phyloP scores from a whole-genome alignment of 23 tunicate species.

The Halocynthia aurantium region DNA sequence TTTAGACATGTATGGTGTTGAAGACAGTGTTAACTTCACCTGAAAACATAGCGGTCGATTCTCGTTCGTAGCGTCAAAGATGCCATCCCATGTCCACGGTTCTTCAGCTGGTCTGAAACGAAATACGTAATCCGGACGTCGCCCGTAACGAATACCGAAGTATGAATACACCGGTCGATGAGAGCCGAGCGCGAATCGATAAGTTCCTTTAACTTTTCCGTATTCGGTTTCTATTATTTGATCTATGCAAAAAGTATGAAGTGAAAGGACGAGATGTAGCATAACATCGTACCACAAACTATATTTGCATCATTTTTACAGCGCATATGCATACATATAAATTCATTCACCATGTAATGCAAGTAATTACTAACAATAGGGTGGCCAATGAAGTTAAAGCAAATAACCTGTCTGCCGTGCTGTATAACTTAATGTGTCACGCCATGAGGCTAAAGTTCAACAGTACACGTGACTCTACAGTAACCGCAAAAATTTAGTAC shows the following conservation, averaged over 20 bases:
- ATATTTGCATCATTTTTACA: too few relatives aligned
- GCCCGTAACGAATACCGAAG: conserved; percentile 76
- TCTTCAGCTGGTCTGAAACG: conserved; percentile 68
- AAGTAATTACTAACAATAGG: too few relatives aligned
- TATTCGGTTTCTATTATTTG: conserved; percentile 43
- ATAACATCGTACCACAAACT: too few relatives aligned
- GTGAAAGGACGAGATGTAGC: neutral
- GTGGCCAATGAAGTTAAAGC: too few relatives aligned
- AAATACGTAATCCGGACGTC: conserved; percentile 81
- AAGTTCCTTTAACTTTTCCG: conserved; percentile 65
- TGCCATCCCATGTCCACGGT: conserved; percentile 84
- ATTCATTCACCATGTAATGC: too few relatives aligned
- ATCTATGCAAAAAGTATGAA: conserved; percentile 15
- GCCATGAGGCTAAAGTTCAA: too few relatives aligned
- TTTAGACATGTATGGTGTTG: neutral
- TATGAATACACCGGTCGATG: conserved; percentile 71
- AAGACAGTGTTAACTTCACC: conserved; percentile 26
- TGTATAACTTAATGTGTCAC: too few relatives aligned
- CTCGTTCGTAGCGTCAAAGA: conserved; percentile 57
- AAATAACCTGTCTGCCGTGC: too few relatives aligned
- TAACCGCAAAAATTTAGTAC: too few relatives aligned
- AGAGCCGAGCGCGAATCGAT: conserved; percentile 45
- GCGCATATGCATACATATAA: too few relatives aligned
- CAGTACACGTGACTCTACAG: too few relatives aligned
- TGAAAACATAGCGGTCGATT: conserved; percentile 67